Evolutionary conservation across 1,140 invertebrate species (phyloP), one percentile per base, ranked within the genome.

Genomic region (Ceratosolen fusciceps): DNA sequence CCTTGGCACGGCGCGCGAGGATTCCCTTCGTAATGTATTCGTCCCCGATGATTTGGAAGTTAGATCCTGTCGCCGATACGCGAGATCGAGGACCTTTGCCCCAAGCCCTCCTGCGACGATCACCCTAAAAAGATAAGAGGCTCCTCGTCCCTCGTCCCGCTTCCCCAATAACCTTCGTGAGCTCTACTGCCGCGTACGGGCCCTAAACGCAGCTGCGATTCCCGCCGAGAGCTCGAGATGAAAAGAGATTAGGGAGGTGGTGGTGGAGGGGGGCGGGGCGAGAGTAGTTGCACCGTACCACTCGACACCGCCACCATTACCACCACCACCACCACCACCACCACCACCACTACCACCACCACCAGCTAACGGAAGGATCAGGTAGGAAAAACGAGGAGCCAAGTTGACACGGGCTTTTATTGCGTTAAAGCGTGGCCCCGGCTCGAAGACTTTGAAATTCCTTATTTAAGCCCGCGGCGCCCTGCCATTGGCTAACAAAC

Each of bases 11-110:
- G 7, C 7, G 62, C 26, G 12, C 34, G 3, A n/a, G n/a, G 34
- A 67, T 2, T 67, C 19, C n/a, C n/a, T 24, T 24, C 8, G 60
- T 34, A 75, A 71, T n/a, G 65, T 47, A 75, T 65, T 56, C 43
- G 52, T n/a, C 31, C 19, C 19, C 4, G 19, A 29, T 47, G 8
- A 34, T 60, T 34, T n/a, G 21, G n/a, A 54, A 67, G 39, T 39
- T 4, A 67, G 74, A 77, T 77, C 29, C 62, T 77, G 74, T 39
- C 49, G 31, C 49, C 65, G 74, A 76, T 76, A 54, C 21, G 29
- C 29, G 54, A 76, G 52, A 31, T 56, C n/a, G 65, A 54, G 34
- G 34, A 26, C 65, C 29, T 68, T n/a, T n/a, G n/a, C n/a, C n/a
- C n/a, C n/a, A n/a, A n/a, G n/a, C n/a, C n/a, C n/a, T 31, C 31